Evolutionary conservation across 2,888 invertebrate species (phyloP).

Genomic region (Achlya flavicornis): DNA sequence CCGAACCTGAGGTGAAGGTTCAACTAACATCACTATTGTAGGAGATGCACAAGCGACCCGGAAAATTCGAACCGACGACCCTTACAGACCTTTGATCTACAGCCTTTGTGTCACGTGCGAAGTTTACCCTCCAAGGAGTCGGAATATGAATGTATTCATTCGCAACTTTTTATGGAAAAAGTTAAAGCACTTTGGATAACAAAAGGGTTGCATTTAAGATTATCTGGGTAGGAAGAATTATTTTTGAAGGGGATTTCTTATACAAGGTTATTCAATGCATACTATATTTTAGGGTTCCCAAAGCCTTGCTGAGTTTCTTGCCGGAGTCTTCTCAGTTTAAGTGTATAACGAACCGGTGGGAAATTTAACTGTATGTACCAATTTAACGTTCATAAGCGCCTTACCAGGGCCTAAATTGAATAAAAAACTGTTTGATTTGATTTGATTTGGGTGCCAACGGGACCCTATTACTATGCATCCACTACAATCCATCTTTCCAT

Average conservation of each 20-base stretch:
- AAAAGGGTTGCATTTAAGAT: constrained; percentile 2
- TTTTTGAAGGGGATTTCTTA: background rate
- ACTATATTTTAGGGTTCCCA: no score
- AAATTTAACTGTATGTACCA: no score
- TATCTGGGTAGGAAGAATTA: background rate
- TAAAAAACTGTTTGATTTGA: no score
- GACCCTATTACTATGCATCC: no score
- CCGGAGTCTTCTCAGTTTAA: no score
- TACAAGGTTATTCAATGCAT: no score
- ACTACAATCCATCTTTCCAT: no score
- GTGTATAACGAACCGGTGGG: no score
- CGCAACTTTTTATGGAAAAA: background rate
- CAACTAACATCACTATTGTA: constrained; percentile 23
- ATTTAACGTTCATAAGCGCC: no score
- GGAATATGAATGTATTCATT: constrained; percentile 18
- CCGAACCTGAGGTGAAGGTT: constrained; percentile 18
- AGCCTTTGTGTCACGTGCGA: constrained; percentile 23
- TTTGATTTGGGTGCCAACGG: no score
- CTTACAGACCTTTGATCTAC: constrained; percentile 27
- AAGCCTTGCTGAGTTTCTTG: no score
- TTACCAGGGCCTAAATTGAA: no score
- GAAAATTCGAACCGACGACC: constrained; percentile 27
- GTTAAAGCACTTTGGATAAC: background rate
- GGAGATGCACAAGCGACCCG: constrained; percentile 27
- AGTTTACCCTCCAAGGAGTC: constrained; percentile 18